A percentile compares a stretch with the other conserved stretches of the same genome.
These are phyloP conservation scores for Bungarus multicinctus DNA, from an alignment of 2,113 vertebrate species.

Conservation along the genomic window DNA sequence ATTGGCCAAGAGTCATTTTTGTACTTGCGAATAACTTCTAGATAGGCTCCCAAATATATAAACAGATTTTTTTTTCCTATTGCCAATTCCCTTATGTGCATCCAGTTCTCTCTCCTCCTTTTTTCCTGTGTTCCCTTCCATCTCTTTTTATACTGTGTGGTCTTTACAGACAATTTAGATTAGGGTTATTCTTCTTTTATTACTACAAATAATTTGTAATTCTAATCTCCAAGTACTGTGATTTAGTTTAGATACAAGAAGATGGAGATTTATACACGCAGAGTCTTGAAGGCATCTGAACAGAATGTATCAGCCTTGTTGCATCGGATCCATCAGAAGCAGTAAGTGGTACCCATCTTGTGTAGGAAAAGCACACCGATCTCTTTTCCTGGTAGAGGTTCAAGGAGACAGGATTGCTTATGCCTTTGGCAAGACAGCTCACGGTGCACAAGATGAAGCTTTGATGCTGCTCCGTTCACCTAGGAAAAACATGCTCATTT, in stretches of 20 bases:
- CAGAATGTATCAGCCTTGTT: constrained; percentile 71
- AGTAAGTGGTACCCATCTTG: constrained; percentile 57
- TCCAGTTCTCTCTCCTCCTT: fast-evolving
- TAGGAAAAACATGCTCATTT: neutral
- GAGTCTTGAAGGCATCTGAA: constrained; percentile 66
- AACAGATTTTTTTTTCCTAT: neutral
- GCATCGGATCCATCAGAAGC: constrained; percentile 72
- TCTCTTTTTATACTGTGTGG: neutral
- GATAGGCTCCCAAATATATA: neutral
- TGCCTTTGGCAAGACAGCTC: neutral
- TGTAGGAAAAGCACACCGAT: neutral
- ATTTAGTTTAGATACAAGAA: constrained; percentile 66
- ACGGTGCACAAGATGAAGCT: neutral
- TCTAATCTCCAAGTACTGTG: neutral
- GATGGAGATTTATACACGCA: constrained; percentile 62
- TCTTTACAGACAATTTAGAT: neutral
- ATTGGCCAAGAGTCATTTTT: neutral
- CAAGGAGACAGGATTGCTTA: neutral
- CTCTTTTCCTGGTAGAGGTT: neutral
- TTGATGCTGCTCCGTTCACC: neutral
- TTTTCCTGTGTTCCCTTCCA: neutral
- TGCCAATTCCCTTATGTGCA: neutral
- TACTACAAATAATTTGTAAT: neutral
- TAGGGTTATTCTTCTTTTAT: neutral
- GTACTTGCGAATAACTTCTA: neutral